Base-by-base conservation (phyloP, 2,113 vertebrate species). In the Sander lucioperca region DNA sequence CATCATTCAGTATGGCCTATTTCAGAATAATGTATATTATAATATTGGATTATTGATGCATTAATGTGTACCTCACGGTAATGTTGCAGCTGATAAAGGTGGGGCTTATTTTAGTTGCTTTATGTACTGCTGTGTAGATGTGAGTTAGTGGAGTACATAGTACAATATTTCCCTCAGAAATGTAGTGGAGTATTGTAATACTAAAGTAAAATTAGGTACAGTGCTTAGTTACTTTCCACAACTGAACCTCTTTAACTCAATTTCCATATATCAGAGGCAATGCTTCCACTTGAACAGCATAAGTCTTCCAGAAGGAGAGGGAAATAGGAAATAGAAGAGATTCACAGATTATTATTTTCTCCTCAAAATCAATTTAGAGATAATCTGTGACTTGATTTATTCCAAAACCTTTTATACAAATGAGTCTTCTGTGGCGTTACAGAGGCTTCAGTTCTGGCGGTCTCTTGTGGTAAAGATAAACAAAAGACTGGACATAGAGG, bases 401-500 rank as follows among this genome's bases (percentile, higher is more conserved):
- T 7, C 8, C 36, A 43, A 14, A 53, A n/a, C 3, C 51, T 58
- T 54, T 14, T 12, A 53, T 4, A 6, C 4, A 39, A 21, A 45
- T 47, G 3, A 11, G 47, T 74, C 7, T 19, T 30, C 2, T 1
- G 16, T 25, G 19, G 6, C 23, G 6, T 1, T 9, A 23, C 19
- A 7, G 30, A 4, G 1, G 43, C 66, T 56, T 58, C 4, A 74
- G 36, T 45, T 91, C 21, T 81, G 75, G 87, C 80, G 78, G 30
- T 51, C 86, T 36, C 82, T 72, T 48, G 88, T 80, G 91, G 85
- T 56, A 8, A 39, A 57, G 27, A 61, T n/a, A 1, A 23, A 21
- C 39, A 57, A 56, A 23, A 62, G 0, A 2, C 18, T 3, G 0
- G 0, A 14, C 2, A 33, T 3, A 3, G 3, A 36, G 8, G 15